A percentile compares a stretch with the other conserved stretches of the same genome.
Conservation (phyloP, 2,888 invertebrate species). For the Crioceris asparagi region DNA sequence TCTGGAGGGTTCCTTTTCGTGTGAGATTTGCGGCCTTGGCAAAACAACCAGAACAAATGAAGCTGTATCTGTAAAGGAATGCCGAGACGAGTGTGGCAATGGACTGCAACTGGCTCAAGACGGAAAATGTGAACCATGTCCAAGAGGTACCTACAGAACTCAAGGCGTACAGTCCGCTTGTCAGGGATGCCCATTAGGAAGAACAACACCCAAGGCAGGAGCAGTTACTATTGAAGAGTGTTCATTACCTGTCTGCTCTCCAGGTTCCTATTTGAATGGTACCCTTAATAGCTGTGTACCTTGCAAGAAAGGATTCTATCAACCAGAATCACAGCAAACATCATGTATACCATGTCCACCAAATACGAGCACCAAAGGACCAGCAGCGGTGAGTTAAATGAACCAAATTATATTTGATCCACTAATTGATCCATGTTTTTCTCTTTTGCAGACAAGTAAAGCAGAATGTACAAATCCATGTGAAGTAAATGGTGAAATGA, state of each 20-base stretch:
- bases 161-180: constrained; percentile 81
- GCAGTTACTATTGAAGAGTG: constrained; percentile 82
- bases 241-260: constrained; percentile 77
- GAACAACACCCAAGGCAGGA: constrained; percentile 80
- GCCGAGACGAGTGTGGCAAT: constrained; percentile 80
- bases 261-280: constrained; percentile 76
- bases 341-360: constrained; percentile 79
- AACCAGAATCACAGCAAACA: constrained; percentile 79
- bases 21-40: constrained; percentile 78
- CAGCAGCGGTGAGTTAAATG: constrained; percentile 59
- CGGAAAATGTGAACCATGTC: constrained; percentile 88
- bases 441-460: constrained; percentile 56
- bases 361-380: constrained; percentile 77
- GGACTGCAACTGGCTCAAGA: constrained; percentile 78
- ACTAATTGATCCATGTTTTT: no score
- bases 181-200: constrained; percentile 73
- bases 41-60: constrained; percentile 87
- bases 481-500: constrained; percentile 68
- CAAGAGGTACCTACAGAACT: constrained; percentile 57
- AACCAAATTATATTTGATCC: background rate
- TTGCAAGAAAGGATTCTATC: constrained; percentile 85
- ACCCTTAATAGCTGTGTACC: constrained; percentile 76
- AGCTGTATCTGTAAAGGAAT: constrained; percentile 77
- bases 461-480: constrained; percentile 86
- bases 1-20: constrained; percentile 81